phyloP scores from a whole-genome alignment of 2,888 invertebrate genomes.

The Stegophylla sp. region DNA sequence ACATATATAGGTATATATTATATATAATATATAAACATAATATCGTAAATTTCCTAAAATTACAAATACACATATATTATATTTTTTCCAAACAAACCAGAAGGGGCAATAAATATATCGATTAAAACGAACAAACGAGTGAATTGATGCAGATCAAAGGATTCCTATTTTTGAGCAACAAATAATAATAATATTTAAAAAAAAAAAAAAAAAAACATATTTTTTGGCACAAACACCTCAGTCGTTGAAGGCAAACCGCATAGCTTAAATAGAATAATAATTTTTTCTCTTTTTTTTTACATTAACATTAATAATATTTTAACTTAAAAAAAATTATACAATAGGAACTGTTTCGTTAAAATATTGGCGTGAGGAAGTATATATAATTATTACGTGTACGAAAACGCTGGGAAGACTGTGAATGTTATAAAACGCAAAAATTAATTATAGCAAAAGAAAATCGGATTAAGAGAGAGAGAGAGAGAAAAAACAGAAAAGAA shows the following conservation, averaged over 20 bases:
- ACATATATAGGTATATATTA: too few relatives aligned
- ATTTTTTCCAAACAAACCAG: constrained; percentile 38
- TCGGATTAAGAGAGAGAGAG: too few relatives aligned
- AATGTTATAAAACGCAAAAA: constrained; percentile 4
- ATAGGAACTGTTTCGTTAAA: constrained; percentile 57
- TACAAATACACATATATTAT: constrained; percentile 13
- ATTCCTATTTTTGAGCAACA: constrained; percentile 57
- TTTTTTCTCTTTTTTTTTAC: constrained; percentile 30
- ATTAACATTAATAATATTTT: constrained; percentile 29
- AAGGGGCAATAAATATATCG: constrained; percentile 12
- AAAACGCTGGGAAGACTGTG: constrained; percentile 39
- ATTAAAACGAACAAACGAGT: constrained; percentile 30
- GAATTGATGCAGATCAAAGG: constrained; percentile 45
- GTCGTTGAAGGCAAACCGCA: constrained; percentile 55
- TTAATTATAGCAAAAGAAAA: constrained; percentile 19
- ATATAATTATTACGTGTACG: constrained; percentile 19
- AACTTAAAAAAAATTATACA: constrained; percentile 53
- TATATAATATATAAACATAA: constrained; percentile 33
- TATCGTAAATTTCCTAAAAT: constrained; percentile 34
- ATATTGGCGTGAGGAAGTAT: constrained; percentile 30
- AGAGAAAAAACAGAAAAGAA: background rate
- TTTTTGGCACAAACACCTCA: constrained; percentile 55
- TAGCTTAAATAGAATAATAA: constrained; percentile 47
- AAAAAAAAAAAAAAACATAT: constrained; percentile 27
- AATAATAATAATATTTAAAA: constrained; percentile 41